Evolutionary conservation across 2,888 invertebrate species (phyloP).

Genomic region (Alloplasta piceator): DNA sequence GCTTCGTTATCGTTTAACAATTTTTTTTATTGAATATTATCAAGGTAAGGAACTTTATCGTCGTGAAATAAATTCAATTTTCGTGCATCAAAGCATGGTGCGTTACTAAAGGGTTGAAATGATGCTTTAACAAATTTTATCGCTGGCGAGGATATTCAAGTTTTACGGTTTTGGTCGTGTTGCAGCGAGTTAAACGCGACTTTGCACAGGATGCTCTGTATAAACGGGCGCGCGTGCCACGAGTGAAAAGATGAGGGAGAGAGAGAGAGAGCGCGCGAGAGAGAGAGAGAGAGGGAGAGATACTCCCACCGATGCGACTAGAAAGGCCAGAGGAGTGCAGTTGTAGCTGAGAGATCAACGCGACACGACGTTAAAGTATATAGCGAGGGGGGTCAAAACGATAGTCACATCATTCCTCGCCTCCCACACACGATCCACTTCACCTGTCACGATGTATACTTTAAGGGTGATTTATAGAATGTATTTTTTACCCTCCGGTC

Average conservation of each 20-base stretch:
- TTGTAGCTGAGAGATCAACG: constrained; percentile 55
- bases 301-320: constrained; percentile 45
- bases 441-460: background rate
- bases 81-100: background rate
- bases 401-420: constrained; percentile 45
- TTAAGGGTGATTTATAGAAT: background rate
- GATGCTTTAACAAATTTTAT: constrained; percentile 15
- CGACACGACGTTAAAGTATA: constrained; percentile 47
- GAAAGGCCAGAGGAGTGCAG: constrained; percentile 34
- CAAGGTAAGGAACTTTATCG: too few species aligned
- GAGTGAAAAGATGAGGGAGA: constrained; percentile 1
- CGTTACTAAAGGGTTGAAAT: background rate
- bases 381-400: constrained; percentile 49
- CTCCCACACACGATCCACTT: constrained; percentile 32
- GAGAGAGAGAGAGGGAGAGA: constrained; percentile 40
- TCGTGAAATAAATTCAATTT: background rate
- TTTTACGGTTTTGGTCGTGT: constrained; percentile 28
- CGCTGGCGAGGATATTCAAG: background rate
- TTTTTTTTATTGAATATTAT: too few species aligned
- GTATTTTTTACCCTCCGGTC: constrained; percentile 1
- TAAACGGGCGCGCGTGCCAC: constrained; percentile 37
- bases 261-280: constrained; percentile 39
- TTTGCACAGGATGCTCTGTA: constrained; percentile 25
- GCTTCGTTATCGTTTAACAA: too few species aligned
- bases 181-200: constrained; percentile 31